A percentile compares a stretch with the other conserved stretches of the same genome.
These are phyloP conservation scores for Rhyacophila evoluta DNA, from an alignment of 2,888 invertebrate genomes.

Conservation along the genomic window DNA sequence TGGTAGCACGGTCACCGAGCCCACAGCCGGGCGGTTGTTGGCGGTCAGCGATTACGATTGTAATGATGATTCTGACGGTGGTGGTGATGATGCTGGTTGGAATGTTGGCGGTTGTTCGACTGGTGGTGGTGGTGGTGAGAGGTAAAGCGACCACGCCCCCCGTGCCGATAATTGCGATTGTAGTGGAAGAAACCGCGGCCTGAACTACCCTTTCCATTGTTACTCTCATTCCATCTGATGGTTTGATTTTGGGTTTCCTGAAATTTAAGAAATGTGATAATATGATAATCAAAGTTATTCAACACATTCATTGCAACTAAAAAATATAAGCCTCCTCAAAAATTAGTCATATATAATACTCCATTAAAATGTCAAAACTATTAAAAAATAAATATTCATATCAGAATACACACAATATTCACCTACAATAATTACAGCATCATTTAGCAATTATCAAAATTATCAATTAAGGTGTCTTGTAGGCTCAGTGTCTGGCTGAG, in stretches of 20 bases:
- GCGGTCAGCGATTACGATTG: conserved; percentile 55
- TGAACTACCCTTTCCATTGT: conserved; percentile 20
- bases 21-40: background rate
- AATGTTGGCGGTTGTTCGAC: conserved; percentile 35
- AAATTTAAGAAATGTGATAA: background rate
- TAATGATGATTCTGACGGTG: conserved; percentile 44
- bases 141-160: conserved; percentile 36
- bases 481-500: too few species aligned
- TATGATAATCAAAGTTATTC: too few species aligned
- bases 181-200: conserved; percentile 31
- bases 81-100: conserved; percentile 27
- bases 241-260: conserved; percentile 50
- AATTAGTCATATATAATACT: too few species aligned
- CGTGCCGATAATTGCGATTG: conserved; percentile 36
- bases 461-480: too few species aligned
- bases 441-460: too few species aligned
- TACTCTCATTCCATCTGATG: conserved; percentile 27
- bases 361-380: too few species aligned
- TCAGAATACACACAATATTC: too few species aligned
- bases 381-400: too few species aligned
- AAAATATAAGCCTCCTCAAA: too few species aligned
- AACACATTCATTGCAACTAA: too few species aligned
- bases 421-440: too few species aligned
- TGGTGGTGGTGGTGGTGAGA: conserved; percentile 35
- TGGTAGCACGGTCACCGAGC: background rate